Evolutionary conservation across 2,888 invertebrate species (phyloP).

Genomic region (Ecliptopera silaceata): DNA sequence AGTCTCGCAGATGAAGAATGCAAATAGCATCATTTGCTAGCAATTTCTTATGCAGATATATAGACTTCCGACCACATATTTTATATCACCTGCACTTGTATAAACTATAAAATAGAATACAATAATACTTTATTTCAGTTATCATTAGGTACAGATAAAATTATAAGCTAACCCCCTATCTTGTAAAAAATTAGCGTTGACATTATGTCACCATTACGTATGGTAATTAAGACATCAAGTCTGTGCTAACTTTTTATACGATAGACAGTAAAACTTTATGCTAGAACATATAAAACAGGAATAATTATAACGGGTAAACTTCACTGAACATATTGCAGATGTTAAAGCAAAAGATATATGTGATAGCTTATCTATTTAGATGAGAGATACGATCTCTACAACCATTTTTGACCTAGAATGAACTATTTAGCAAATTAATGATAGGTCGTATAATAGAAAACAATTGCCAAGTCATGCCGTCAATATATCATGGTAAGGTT

Average conservation of each 20-base stretch:
- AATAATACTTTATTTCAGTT: too few species aligned
- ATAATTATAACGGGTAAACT: neutral
- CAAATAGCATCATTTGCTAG: slow-evolving; percentile 1
- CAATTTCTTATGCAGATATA: slow-evolving; percentile 3
- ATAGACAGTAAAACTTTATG: too few species aligned
- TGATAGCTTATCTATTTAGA: too few species aligned
- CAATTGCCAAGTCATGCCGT: slow-evolving; percentile 7
- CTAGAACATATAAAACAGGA: too few species aligned
- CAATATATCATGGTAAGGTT: slow-evolving; percentile 25
- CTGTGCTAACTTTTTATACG: too few species aligned
- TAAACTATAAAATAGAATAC: neutral
- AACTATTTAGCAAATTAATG: neutral
- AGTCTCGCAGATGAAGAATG: slow-evolving; percentile 9
- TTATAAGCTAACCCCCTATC: too few species aligned
- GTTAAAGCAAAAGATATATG: neutral
- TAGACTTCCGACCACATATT: neutral
- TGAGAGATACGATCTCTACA: too few species aligned
- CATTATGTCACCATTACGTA: too few species aligned
- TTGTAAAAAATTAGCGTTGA: too few species aligned
- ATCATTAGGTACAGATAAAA: too few species aligned
- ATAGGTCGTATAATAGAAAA: slow-evolving; percentile 8
- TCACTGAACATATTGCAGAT: neutral
- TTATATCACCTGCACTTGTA: slow-evolving; percentile 3
- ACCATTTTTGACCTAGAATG: too few species aligned
- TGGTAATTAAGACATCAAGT: too few species aligned